Base-by-base conservation (phyloP, 1,140 invertebrate genomes). In the Bombus fervidus region DNA sequence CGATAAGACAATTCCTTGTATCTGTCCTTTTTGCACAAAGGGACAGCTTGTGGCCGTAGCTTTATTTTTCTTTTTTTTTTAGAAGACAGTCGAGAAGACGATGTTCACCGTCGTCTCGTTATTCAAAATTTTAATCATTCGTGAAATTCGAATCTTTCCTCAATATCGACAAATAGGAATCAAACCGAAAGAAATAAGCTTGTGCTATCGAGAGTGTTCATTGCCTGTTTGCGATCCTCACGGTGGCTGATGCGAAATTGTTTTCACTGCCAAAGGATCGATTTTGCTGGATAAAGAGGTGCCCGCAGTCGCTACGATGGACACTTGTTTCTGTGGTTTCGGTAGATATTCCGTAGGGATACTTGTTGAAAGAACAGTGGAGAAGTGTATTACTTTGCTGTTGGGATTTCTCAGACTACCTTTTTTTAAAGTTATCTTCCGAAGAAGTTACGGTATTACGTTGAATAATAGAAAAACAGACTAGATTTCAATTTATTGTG, bases 171-270 rank as follows among this genome's bases (percentile, higher is more conserved):
- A 53, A 8, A 53, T 53, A 13, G 28, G 59, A n/a, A 62, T n/a
- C 31, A 8, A 25, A 22, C 25, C 1, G 62, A 68, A 3, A 68
- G 28, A 41, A 43, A 68, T 53, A 76, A 22, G 34, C 6, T 64
- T 25, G n/a, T 43, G 18, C 4, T 31, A n/a, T 57, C 68, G 41
- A 25, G 31, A 25, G 31, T 18, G 57, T 68, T 53, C 28, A 2
- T 34, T 57, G 81, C n/a, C 12, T 9, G 39, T 47, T 53, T 18
- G 39, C 71, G 4, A 53, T 57, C 28, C 31, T 53, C 43, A 41
- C 43, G 59, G 41, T 77, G 73, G 43, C 62, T 9, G 74, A 77
- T 34, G 22, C 18, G 47, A 37, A 83, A 83, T 77, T 83, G 76
- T 4, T 62, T 83, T 57, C 62, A 8, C 28, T 13, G 71, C 18